Percentiles rank a stretch among this genome's conserved stretches.
These are phyloP conservation scores for Dorcus parallelipipedus DNA, from an alignment of 2,888 invertebrate genomes.

Conservation along the genomic window DNA sequence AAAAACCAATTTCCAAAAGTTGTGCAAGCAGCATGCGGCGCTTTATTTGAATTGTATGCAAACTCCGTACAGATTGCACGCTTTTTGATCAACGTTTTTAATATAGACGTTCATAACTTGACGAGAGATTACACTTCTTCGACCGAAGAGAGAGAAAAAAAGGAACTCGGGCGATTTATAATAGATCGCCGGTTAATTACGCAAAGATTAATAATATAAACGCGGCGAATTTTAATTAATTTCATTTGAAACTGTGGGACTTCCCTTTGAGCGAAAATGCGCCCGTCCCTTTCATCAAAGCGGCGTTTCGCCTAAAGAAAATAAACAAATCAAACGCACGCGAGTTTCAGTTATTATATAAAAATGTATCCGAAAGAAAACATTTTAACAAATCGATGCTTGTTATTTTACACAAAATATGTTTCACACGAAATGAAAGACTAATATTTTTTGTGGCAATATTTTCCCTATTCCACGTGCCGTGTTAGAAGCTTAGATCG, in stretches of 20 bases:
- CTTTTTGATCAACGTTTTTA: no score
- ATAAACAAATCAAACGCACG: slow-evolving; percentile 15
- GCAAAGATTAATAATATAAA: no score
- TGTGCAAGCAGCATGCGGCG: no score
- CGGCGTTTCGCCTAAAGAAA: slow-evolving; percentile 12
- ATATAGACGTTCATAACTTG: no score
- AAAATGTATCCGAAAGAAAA: slow-evolving; percentile 28
- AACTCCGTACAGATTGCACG: no score
- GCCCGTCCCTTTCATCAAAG: slow-evolving; percentile 7
- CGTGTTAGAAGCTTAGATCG: slow-evolving; percentile 21
- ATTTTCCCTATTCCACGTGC: slow-evolving; percentile 28
- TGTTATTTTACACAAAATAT: slow-evolving; percentile 49
- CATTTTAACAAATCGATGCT: slow-evolving; percentile 31
- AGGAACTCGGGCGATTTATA: no score
- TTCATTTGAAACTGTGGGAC: slow-evolving; percentile 9
- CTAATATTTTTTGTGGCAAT: slow-evolving; percentile 47
- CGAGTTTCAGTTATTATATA: slow-evolving; percentile 15
- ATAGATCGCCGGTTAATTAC: no score
- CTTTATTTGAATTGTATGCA: no score
- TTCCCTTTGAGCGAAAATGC: background rate
- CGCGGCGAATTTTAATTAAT: slow-evolving; percentile 6
- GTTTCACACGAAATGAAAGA: slow-evolving; percentile 49
- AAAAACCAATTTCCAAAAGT: no score
- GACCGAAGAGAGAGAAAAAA: no score
- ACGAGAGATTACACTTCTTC: no score